Base-by-base conservation (phyloP, 2,888 invertebrate species). In the Ichneumoninae sp. region DNA sequence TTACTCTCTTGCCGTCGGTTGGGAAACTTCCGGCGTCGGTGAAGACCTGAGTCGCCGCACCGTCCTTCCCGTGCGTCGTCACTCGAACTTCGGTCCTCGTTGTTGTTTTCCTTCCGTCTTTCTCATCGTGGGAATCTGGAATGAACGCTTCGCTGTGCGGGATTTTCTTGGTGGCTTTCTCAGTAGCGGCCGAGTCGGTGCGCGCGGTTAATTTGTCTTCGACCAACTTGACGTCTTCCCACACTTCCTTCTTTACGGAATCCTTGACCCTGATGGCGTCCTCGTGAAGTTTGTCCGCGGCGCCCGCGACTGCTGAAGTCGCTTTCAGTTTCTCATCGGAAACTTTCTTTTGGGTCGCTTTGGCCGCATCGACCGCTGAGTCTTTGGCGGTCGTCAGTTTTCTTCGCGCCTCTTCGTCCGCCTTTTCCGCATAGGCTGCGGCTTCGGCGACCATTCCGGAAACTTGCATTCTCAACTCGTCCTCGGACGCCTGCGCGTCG, bases 301-400 rank as follows among this genome's bases (percentile, higher is more conserved):
- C 75, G 22, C 83, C 69, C 5, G 94, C 94, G 87, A 94, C 94
- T 89, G 94, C 94, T 83, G 95, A 94, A 2, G 75, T 57, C 13
- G 94, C 44, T 40, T 94, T 94, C 75, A 93, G 94, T 4, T 94
- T 94, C 90, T 94, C 94, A 87, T 94, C 94, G 84, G 93, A 94
- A 4, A 94, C 94, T 84, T 86, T 81, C 62, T 75, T 70, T 68
- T 69, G 95, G 26, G 94, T 94, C 0, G 94, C 91, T 36, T 95
- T 94, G 90, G 94, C 95, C 90, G 95, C 94, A 90, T 94, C 95
- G 75, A 62, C 26, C 8, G 84, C 13, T 7, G 68, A 30, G 62
- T 83, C 81, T 68, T 71, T 80, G 3, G 82, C 87, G 6, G 86
- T 52, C 44, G 30, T 54, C 7, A 88, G 8, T 33, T 74, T 80